These are phyloP conservation scores for Ctenoplectra terminalis DNA, from an alignment of 1,140 invertebrate species.

Conservation along the genomic window DNA sequence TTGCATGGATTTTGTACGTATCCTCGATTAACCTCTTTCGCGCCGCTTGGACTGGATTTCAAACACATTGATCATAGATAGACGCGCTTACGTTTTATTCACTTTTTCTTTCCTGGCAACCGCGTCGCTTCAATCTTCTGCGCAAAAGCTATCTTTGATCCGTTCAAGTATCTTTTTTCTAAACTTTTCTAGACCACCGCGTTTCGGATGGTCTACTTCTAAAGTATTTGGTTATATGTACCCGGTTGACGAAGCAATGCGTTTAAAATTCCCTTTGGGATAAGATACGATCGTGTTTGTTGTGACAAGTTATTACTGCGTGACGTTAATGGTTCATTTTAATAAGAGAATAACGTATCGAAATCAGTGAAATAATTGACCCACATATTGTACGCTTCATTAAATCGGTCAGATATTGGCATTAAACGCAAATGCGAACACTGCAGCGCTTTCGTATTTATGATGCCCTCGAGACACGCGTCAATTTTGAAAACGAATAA, in stretches of 20 bases:
- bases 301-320: background rate
- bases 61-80: constrained; percentile 14
- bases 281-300: background rate
- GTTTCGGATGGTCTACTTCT: too few relatives aligned
- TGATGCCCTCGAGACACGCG: constrained; percentile 5
- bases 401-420: constrained; percentile 28
- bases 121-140: background rate
- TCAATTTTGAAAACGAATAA: constrained; percentile 33
- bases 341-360: constrained; percentile 1
- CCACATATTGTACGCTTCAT: constrained; percentile 9
- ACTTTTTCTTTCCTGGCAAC: background rate
- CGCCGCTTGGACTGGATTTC: constrained; percentile 11
- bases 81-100: background rate
- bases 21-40: constrained; percentile 34
- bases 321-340: background rate
- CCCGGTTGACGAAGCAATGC: too few relatives aligned
- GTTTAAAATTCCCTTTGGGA: background rate
- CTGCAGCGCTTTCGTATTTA: constrained; percentile 10
- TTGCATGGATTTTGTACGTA: constrained; percentile 37
- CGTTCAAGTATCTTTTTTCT: background rate
- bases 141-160: background rate
- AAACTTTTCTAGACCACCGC: too few relatives aligned
- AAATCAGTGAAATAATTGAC: constrained; percentile 26
- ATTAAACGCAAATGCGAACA: constrained; percentile 12
- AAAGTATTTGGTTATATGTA: too few relatives aligned